Base-by-base conservation (phyloP, 2,113 vertebrate genomes). In the Amia ocellicauda region DNA sequence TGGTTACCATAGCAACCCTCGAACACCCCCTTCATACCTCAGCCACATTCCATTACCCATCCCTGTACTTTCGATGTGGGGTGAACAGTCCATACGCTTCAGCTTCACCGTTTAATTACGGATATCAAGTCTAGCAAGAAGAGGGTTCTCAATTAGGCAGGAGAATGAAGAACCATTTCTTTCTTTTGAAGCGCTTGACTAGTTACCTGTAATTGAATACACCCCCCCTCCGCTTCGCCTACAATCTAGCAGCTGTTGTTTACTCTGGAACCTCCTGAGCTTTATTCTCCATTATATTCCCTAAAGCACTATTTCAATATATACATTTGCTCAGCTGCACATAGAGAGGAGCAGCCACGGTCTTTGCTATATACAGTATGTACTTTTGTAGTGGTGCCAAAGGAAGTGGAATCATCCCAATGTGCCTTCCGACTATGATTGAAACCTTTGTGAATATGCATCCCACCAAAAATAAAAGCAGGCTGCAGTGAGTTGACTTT, bases 171-270 rank as follows among this genome's bases (percentile, higher is more conserved):
- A 23, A 55, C 55, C 42, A 47, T 26, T 17, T 45, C 43, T 66
- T 66, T 58, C 40, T 17, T 29, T 22, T 42, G 31, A 51, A 20
- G 10, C 51, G 14, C 62, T 29, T 14, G 27, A 27, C 47, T 20
- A 17, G 3, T n/a, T 31, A 64, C 52, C 53, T 64, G 62, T 64
- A 64, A 45, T 36, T 56, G 62, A 63, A 42, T 54, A 54, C 27
- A 42, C 64, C 56, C 49, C 55, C n/a, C 10, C n/a, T 19, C 43
- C 27, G 36, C 40, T 17, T 28, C n/a, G n/a, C n/a, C n/a, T n/a
- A n/a, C n/a, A n/a, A n/a, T n/a, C 41, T 23, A 31, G 3, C 42
- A 58, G 28, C 54, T 27, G 56, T 51, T 41, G 27, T 36, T 14
- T 31, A 29, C 23, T 7, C 31, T 1, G 11, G 28, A n/a, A 17